Conservation (phyloP, 2,888 invertebrate genomes). For the Scaeva pyrastri region DNA sequence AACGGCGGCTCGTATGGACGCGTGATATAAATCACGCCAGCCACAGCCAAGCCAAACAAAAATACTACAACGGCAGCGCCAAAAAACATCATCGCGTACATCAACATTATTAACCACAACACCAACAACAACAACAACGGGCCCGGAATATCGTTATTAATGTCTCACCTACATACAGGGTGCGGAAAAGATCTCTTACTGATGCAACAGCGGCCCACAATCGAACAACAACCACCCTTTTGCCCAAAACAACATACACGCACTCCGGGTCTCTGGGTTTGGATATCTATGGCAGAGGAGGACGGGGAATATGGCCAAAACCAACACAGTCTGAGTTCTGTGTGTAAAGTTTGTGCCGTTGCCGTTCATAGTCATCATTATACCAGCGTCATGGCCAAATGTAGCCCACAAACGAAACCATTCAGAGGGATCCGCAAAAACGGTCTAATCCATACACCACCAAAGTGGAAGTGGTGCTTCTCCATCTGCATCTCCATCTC, state of each 20-base stretch:
- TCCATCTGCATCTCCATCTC: background rate
- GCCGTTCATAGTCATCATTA: conserved; percentile 66
- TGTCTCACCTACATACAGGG: conserved; percentile 76
- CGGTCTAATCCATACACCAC: conserved; percentile 67
- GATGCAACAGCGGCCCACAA: conserved; percentile 58
- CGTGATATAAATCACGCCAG: conserved; percentile 71
- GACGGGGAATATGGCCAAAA: conserved; percentile 29
- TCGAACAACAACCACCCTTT: conserved; percentile 67
- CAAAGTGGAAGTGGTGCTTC: conserved; percentile 46
- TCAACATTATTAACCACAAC: conserved; percentile 76
- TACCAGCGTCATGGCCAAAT: conserved; percentile 72
- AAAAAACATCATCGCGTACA: conserved; percentile 76
- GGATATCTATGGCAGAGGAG: no score
- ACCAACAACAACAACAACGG: conserved; percentile 56
- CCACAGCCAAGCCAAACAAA: conserved; percentile 48
- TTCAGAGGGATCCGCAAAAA: conserved; percentile 55
- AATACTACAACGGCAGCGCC: conserved; percentile 75
- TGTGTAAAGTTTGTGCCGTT: conserved; percentile 42
- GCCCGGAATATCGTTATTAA: conserved; percentile 73
- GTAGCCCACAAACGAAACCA: conserved; percentile 68
- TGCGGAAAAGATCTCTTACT: conserved; percentile 65
- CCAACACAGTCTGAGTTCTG: conserved; percentile 31
- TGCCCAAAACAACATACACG: conserved; percentile 56
- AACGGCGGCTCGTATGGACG: conserved; percentile 26
- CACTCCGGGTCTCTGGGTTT: conserved; percentile 22